phyloP scores from a whole-genome alignment of 2,113 vertebrate species.

The Promerops cafer region DNA sequence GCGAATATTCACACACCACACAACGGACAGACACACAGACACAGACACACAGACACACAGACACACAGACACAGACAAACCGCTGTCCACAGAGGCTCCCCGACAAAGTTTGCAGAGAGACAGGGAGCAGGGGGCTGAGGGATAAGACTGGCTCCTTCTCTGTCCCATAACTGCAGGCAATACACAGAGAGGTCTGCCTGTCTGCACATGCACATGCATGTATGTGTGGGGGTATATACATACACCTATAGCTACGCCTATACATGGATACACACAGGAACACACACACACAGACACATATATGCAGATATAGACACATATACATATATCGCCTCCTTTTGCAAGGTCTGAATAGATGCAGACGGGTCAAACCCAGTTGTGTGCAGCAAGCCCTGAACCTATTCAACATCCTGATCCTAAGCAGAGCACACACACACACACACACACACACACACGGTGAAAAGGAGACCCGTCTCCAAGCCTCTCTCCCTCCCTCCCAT shows the following conservation, averaged over 20 bases:
- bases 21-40: background rate
- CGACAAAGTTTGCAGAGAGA: slow-evolving; percentile 37
- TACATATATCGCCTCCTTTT: background rate
- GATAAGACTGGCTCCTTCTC: background rate
- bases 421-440: background rate
- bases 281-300: background rate
- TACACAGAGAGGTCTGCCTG: background rate
- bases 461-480: background rate
- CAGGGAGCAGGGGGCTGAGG: background rate
- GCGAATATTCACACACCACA: background rate
- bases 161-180: background rate
- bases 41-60: background rate
- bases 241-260: background rate
- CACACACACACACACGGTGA: background rate
- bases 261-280: too few relatives aligned
- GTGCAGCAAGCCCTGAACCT: background rate
- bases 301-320: background rate
- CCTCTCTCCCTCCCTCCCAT: background rate
- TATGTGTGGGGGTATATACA: background rate
- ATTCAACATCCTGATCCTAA: background rate
- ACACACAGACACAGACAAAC: background rate
- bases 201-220: background rate
- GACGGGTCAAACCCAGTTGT: background rate
- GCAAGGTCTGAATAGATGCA: background rate
- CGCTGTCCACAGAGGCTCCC: background rate